Evolutionary conservation across 2,113 vertebrate species (phyloP).

Genomic region (Barnardius zonarius): DNA sequence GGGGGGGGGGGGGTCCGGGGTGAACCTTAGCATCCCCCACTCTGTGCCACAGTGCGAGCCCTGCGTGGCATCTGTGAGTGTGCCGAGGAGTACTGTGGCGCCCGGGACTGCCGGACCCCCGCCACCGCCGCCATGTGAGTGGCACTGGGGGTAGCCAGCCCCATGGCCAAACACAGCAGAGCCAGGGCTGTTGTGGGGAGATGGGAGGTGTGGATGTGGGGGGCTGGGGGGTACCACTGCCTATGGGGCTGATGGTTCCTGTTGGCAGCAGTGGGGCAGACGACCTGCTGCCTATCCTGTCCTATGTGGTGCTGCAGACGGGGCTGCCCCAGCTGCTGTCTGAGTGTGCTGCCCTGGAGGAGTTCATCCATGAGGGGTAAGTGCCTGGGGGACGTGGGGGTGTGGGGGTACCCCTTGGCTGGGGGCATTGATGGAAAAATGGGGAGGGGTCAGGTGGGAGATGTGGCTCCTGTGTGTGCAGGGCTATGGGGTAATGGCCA

Average conservation of each 20-base stretch:
- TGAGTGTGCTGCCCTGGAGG: conserved; percentile 90
- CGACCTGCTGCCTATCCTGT: conserved; percentile 91
- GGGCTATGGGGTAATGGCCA: background rate
- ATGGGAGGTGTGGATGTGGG: background rate
- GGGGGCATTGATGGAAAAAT: background rate
- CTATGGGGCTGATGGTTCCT: fast-evolving
- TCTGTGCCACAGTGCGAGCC: conserved; percentile 77
- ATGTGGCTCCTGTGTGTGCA: background rate
- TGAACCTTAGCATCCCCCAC: fast-evolving
- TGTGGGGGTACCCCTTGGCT: fast-evolving
- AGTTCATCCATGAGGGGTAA: conserved; percentile 95
- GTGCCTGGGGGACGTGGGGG: background rate
- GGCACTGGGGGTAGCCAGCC: fast-evolving
- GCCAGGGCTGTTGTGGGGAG: fast-evolving
- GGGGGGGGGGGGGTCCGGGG: fast-evolving
- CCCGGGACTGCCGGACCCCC: conserved; percentile 60
- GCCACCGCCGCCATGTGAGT: conserved; percentile 85
- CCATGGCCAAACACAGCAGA: background rate
- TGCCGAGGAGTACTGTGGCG: conserved; percentile 83
- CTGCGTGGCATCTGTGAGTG: conserved; percentile 88
- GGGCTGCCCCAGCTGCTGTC: conserved; percentile 88
- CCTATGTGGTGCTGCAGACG: conserved; percentile 87
- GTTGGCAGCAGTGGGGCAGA: conserved; percentile 84
- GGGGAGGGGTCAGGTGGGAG: background rate
- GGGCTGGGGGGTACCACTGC: fast-evolving